Evolutionary conservation across 2,113 vertebrate species (phyloP), one percentile per base, ranked within the genome.

Genomic region (Poicephalus gulielmi): DNA sequence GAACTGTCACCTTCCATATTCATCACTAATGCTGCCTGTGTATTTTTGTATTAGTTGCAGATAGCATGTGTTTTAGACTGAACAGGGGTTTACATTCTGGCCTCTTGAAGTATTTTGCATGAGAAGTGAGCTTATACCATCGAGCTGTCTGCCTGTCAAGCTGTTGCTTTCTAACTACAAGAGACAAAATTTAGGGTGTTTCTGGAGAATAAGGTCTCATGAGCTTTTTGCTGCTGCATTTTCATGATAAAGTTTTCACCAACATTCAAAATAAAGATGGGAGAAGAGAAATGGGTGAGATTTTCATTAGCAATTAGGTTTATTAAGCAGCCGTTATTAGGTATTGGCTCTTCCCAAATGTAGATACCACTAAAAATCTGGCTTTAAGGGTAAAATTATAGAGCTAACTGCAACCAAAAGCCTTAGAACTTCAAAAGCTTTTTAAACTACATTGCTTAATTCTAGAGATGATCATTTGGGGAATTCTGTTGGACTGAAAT

Each of bases 251-350:
- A 35, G 19, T 91, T 81, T 91, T 83, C 22, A 79, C 59, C 50
- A 88, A 60, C 35, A 69, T 87, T 92, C 44, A 83, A 86, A 93
- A 90, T 73, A 28, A 63, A 90, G 67, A 47, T 47, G 25, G 49
- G 1, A n/a, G 63, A 90, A 49, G 44, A 94, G 85, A 82, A 71
- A 91, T 27, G 16, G 47, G 15, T 67, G 81, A 0, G 28, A 79
- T 92, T 92, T 97, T 94, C 73, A 78, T 90, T 81, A 81, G 16
- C 27, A 31, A 44, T 68, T 69, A 76, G 5, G 24, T 77, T 92
- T 94, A 88, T 92, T 88, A 86, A 52, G 79, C 18, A 86, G 46
- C 46, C 90, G 83, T 95, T 93, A 66, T 83, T 96, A 93, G 68
- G 18, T 75, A 52, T 30, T 20, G 10, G 30, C 49, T 86, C 17